phyloP scores from a whole-genome alignment of 2,888 invertebrate genomes.

The Phalera bucephala region DNA sequence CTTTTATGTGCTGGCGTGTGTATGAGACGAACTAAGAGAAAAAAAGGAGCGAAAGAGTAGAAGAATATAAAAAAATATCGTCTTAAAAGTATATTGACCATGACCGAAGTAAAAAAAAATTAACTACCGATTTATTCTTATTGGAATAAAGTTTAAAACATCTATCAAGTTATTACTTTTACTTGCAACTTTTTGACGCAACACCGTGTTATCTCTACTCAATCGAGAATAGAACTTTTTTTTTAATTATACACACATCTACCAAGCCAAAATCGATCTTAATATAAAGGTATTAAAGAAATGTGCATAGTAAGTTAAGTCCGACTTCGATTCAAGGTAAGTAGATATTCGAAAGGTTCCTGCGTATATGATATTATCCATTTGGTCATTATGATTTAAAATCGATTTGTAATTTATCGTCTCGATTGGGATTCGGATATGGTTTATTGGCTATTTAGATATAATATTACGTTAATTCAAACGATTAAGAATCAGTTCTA shows the following conservation, averaged over 20 bases:
- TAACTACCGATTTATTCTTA: no score
- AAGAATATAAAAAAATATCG: no score
- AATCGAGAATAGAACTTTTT: not conserved
- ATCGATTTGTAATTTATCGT: conserved; percentile 9
- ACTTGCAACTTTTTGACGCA: not conserved
- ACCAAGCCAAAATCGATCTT: not conserved
- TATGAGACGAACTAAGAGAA: no score
- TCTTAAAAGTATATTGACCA: no score
- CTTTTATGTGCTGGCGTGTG: no score
- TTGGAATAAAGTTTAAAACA: not conserved
- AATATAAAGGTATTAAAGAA: not conserved
- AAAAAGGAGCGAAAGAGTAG: no score
- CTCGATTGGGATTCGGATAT: not conserved
- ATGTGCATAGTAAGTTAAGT: not conserved
- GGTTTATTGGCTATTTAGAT: no score
- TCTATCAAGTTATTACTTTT: not conserved
- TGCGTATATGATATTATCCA: conserved; percentile 18
- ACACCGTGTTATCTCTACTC: not conserved
- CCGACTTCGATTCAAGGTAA: conserved; percentile 11
- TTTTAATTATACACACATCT: not conserved
- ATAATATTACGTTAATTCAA: no score
- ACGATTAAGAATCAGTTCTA: no score
- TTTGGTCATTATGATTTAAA: conserved; percentile 6
- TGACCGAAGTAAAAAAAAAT: no score
- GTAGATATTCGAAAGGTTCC: conserved; percentile 17